Evolutionary conservation across 2,113 vertebrate genomes (phyloP).

Genomic region (Corydoras sp.): DNA sequence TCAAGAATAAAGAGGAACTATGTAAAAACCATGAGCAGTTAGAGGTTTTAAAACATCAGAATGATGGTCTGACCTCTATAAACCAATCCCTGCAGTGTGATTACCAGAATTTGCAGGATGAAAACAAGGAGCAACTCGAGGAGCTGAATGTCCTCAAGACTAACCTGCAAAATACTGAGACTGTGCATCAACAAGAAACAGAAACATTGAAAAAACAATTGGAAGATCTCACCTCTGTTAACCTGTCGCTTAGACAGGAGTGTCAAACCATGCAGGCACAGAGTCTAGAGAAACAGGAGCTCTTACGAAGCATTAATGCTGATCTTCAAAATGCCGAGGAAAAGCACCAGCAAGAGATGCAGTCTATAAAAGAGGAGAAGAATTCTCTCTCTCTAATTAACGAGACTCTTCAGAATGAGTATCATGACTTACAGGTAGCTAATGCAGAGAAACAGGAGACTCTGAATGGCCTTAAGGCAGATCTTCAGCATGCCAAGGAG

Average conservation of each 20-base stretch:
- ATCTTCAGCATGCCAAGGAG: too few relatives aligned
- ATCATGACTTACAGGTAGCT: too few relatives aligned
- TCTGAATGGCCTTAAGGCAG: too few relatives aligned
- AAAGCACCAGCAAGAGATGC: background rate
- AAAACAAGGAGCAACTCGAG: constrained; percentile 7
- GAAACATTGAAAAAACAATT: constrained; percentile 9
- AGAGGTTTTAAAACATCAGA: constrained; percentile 11
- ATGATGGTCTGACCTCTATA: background rate
- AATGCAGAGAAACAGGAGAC: too few relatives aligned
- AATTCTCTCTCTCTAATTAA: too few relatives aligned
- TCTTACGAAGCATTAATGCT: background rate
- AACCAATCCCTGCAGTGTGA: constrained; percentile 1
- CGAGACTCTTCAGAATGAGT: too few relatives aligned
- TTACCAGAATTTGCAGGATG: background rate
- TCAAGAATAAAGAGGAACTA: background rate
- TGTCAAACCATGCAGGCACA: background rate
- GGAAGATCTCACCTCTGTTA: background rate
- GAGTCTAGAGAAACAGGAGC: background rate
- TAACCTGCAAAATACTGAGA: background rate
- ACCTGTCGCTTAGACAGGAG: constrained; percentile 6
- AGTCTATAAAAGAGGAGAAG: too few relatives aligned
- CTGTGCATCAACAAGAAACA: background rate
- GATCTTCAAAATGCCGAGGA: background rate
- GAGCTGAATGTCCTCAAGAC: background rate
- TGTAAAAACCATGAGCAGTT: background rate